Evolutionary conservation across 2,888 invertebrate genomes (phyloP).

Genomic region (Unio delphinus): DNA sequence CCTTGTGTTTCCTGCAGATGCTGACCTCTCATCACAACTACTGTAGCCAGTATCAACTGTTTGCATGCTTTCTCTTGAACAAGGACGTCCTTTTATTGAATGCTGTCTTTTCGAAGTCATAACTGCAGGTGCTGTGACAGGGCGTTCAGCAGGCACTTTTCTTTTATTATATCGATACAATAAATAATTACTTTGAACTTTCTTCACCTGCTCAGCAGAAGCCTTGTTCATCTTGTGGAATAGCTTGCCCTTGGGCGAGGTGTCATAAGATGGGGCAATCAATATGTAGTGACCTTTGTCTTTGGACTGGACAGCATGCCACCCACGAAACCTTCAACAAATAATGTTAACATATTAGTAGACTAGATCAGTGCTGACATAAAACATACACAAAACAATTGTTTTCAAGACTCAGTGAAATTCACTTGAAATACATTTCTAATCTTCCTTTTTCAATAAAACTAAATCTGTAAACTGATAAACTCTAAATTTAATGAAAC

Average conservation of each 20-base stretch:
- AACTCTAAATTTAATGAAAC: no score
- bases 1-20: neutral
- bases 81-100: neutral
- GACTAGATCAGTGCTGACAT: no score
- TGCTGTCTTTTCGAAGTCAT: conserved; percentile 17
- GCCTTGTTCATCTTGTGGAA: conserved; percentile 34
- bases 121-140: conserved; percentile 46
- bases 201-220: conserved; percentile 34
- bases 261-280: conserved; percentile 39
- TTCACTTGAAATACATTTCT: no score
- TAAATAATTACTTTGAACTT: conserved; percentile 43
- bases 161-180: conserved; percentile 36
- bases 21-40: conserved; percentile 16
- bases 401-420: no score
- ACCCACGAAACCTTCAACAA: conserved; percentile 54
- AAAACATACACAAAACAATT: no score
- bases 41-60: conserved; percentile 24
- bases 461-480: no score
- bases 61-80: conserved; percentile 14
- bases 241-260: conserved; percentile 45
- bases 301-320: conserved; percentile 46
- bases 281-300: conserved; percentile 54
- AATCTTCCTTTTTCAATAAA: no score
- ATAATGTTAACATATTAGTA: neutral
- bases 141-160: conserved; percentile 28